Evolutionary conservation across 1,140 invertebrate genomes (phyloP).

Genomic region (Triops cancriformis): DNA sequence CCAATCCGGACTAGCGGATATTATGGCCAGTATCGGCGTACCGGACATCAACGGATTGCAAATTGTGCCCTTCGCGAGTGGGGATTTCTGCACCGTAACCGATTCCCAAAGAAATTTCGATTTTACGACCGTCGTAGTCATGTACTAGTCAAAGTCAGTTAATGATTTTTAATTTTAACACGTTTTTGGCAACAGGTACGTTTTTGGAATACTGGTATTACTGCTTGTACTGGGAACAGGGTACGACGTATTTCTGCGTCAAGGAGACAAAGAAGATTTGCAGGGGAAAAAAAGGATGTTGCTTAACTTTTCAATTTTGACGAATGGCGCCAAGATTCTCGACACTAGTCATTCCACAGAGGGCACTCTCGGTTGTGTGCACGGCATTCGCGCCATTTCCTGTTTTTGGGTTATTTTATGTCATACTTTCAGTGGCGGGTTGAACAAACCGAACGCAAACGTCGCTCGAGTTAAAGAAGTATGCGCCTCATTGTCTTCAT

Average conservation of each 20-base stretch:
- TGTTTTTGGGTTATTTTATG: conserved; percentile 90
- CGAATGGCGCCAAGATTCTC: background rate
- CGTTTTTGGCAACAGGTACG: background rate
- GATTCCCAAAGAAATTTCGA: background rate
- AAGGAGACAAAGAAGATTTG: background rate
- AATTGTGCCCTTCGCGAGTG: background rate
- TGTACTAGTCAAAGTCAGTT: too few species aligned
- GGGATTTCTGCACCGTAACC: conserved; percentile 18
- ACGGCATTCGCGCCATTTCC: conserved; percentile 70
- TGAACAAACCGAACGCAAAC: background rate
- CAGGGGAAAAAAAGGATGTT: background rate
- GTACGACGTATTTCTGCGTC: background rate
- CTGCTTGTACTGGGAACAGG: background rate
- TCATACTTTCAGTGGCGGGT: conserved; percentile 52
- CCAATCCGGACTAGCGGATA: background rate
- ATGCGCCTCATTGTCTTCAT: too few species aligned
- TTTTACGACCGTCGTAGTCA: background rate
- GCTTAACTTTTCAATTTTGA: conserved; percentile 19
- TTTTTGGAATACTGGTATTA: background rate
- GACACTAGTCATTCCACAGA: conserved; percentile 47
- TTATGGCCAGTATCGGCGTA: background rate
- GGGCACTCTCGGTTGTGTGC: conserved; percentile 63
- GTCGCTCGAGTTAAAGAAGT: background rate
- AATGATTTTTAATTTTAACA: background rate
- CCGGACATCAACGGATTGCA: background rate